Percentiles rank a stretch among this genome's conserved stretches.
Evolutionary conservation across 92 coral and sea anemone genomes (phyloP).

Genomic region (Zoanthus solanderi): DNA sequence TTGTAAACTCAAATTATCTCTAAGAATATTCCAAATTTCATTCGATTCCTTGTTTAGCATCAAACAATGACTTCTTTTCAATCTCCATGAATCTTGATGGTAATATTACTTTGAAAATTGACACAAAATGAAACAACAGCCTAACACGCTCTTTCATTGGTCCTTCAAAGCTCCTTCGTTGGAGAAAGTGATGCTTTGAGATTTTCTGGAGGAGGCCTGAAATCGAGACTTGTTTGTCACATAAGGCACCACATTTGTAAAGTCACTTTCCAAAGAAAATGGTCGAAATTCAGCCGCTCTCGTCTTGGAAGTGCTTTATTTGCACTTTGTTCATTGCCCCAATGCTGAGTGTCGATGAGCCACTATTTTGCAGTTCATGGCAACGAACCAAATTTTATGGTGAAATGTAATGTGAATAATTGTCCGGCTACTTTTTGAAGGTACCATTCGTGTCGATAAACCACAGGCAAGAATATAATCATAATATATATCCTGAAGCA

Average conservation of each 20-base stretch:
- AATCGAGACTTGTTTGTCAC: conserved; percentile 6
- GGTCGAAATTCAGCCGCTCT: background rate
- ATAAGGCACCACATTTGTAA: conserved; percentile 1
- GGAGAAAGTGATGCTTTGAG: background rate
- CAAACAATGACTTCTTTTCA: conserved; percentile 9
- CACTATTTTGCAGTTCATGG: conserved; percentile 3
- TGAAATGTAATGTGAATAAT: background rate
- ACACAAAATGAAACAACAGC: background rate
- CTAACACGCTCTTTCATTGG: background rate
- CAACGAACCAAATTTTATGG: conserved; percentile 7
- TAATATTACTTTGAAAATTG: background rate
- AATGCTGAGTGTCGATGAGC: background rate
- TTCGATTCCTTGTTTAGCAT: conserved; percentile 7
- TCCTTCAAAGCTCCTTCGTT: background rate
- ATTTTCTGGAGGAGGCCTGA: conserved; percentile 4
- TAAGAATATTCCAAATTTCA: background rate
- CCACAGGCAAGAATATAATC: conserved; percentile 1
- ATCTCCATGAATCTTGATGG: conserved; percentile 3
- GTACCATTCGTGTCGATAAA: conserved; percentile 2
- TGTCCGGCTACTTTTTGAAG: background rate
- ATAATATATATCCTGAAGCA: background rate
- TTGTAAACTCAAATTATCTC: background rate
- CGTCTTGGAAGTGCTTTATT: background rate
- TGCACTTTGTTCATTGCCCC: background rate
- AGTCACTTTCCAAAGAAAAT: background rate